A percentile compares a stretch with the other conserved stretches of the same genome.
These are phyloP conservation scores for Pristionchus exspectatus DNA, from an alignment of 2,888 invertebrate genomes.

Conservation along the genomic window DNA sequence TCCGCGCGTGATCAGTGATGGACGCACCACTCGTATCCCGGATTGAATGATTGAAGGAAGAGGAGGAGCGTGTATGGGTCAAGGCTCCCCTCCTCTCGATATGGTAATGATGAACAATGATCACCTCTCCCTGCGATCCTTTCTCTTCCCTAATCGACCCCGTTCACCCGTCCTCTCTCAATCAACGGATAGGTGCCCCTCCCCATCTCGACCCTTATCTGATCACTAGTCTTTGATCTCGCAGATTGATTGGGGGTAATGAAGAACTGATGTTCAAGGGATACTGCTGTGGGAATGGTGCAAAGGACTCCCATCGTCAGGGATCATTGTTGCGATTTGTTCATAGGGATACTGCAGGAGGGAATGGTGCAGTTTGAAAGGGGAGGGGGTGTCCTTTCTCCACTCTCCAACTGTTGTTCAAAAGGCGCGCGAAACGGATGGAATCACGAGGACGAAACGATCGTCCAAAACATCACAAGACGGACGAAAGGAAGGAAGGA, in stretches of 20 bases:
- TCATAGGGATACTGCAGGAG: not conserved
- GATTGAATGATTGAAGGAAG: not conserved
- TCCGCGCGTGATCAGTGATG: not conserved
- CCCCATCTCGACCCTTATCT: not conserved
- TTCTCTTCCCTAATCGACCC: not conserved
- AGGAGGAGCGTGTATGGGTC: slow-evolving; percentile 10
- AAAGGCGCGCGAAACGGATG: slow-evolving; percentile 27
- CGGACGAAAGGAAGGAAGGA: not conserved
- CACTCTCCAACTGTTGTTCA: not conserved
- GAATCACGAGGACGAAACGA: slow-evolving; percentile 31
- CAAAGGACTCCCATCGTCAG: too few species aligned
- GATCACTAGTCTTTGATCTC: not conserved
- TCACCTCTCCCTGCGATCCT: not conserved
- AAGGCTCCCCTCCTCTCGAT: not conserved
- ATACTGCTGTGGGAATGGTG: not conserved
- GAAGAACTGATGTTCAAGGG: not conserved
- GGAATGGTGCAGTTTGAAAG: not conserved
- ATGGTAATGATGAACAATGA: slow-evolving; percentile 38
- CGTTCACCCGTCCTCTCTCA: not conserved
- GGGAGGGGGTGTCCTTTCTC: not conserved
- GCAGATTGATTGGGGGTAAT: not conserved
- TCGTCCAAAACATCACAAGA: slow-evolving; percentile 20
- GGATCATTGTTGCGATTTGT: not conserved
- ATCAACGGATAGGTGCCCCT: not conserved
- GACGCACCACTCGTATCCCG: not conserved